A percentile compares a stretch with the other conserved stretches of the same genome.
Evolutionary conservation across 2,113 vertebrate genomes (phyloP).

Genomic region (Neolamprologus cancellatus): DNA sequence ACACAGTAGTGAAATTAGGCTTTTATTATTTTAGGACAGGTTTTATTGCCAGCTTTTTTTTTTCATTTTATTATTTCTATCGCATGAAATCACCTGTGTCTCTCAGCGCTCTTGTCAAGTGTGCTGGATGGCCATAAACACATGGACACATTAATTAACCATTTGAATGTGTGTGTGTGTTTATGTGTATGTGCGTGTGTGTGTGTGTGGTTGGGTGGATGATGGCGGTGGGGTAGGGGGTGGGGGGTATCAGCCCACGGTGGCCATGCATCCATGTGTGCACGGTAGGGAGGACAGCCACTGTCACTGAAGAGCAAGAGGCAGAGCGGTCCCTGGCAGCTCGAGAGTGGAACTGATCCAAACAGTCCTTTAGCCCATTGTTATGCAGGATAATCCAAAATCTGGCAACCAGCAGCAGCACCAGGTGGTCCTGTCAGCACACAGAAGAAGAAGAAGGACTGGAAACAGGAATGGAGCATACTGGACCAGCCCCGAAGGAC

Average conservation of each 20-base stretch:
- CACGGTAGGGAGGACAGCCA: not conserved
- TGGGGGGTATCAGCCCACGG: slow-evolving; percentile 13
- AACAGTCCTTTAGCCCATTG: slow-evolving; percentile 49
- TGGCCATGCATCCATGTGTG: slow-evolving; percentile 32
- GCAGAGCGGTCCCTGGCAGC: slow-evolving; percentile 28
- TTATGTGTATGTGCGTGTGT: not conserved
- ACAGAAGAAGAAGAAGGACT: slow-evolving; percentile 42
- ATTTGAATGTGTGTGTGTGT: slow-evolving; percentile 21
- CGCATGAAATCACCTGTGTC: slow-evolving; percentile 31
- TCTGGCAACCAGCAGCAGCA: slow-evolving; percentile 37
- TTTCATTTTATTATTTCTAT: slow-evolving; percentile 4
- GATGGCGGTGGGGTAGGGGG: not conserved
- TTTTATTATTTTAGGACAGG: not conserved
- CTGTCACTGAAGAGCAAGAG: slow-evolving; percentile 48
- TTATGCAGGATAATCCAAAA: slow-evolving; percentile 53
- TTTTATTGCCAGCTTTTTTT: slow-evolving; percentile 23
- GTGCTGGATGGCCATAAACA: slow-evolving; percentile 50
- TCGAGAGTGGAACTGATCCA: slow-evolving; percentile 18
- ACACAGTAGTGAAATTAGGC: not conserved
- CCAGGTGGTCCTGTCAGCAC: slow-evolving; percentile 58
- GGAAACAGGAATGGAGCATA: slow-evolving; percentile 3
- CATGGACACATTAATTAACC: slow-evolving; percentile 64
- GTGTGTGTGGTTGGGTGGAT: not conserved
- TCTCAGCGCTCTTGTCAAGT: slow-evolving; percentile 14
- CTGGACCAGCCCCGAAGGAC: slow-evolving; percentile 4